These are phyloP conservation scores for Rhyacophila brunnea DNA, from an alignment of 1,140 invertebrate genomes.

Conservation along the genomic window DNA sequence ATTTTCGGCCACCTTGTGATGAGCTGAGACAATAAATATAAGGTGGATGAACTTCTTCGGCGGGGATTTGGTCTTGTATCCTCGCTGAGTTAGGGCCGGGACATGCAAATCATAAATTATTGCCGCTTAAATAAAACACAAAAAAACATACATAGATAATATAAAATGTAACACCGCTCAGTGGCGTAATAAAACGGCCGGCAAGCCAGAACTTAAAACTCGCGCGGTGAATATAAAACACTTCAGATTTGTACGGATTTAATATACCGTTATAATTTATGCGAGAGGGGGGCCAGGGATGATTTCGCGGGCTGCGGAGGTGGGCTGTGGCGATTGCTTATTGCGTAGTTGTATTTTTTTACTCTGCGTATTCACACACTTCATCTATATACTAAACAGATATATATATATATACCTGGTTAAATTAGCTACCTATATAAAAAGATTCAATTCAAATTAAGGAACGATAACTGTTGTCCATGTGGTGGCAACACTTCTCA, in stretches of 20 bases:
- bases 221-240: slow-evolving; percentile 26
- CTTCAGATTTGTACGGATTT: slow-evolving; percentile 30
- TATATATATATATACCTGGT: too few relatives aligned
- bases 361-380: too few relatives aligned
- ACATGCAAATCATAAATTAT: slow-evolving; percentile 37
- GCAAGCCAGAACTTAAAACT: not conserved
- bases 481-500: too few relatives aligned
- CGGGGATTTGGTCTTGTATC: slow-evolving; percentile 28
- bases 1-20: slow-evolving; percentile 7
- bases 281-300: slow-evolving; percentile 16
- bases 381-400: too few relatives aligned
- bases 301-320: slow-evolving; percentile 11
- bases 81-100: slow-evolving; percentile 28
- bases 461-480: too few relatives aligned
- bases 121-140: slow-evolving; percentile 29
- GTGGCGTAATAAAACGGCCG: not conserved
- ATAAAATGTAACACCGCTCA: not conserved
- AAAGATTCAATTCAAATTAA: too few relatives aligned
- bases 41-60: slow-evolving; percentile 35
- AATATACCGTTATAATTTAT: slow-evolving; percentile 35
- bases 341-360: too few relatives aligned
- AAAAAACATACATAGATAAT: slow-evolving; percentile 6
- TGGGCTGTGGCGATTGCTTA: not conserved
- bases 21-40: slow-evolving; percentile 32
- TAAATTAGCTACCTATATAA: too few relatives aligned